Evolutionary conservation across 2,113 vertebrate genomes (phyloP).

Genomic region (Brienomyrus brachyistius): DNA sequence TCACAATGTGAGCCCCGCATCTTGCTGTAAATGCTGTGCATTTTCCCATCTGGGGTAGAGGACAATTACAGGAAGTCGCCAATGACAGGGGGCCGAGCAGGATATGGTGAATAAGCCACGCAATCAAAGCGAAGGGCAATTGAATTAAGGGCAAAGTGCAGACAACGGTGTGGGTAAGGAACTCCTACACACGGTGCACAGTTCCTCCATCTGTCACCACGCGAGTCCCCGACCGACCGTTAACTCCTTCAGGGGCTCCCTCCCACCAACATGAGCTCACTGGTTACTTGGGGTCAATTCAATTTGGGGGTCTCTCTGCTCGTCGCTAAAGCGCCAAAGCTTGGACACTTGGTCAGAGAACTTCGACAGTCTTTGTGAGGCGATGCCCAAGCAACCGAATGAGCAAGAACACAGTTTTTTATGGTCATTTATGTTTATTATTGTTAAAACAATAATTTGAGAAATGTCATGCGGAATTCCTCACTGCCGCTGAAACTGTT

Average conservation of each 20-base stretch:
- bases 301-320: not conserved
- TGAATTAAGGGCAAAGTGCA: slow-evolving; percentile 26
- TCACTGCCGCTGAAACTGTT: not conserved
- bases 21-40: not conserved
- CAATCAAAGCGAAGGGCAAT: slow-evolving; percentile 48
- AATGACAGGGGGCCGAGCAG: slow-evolving; percentile 24
- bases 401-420: not conserved
- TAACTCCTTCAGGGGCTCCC: slow-evolving; percentile 7
- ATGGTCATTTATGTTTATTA: not conserved
- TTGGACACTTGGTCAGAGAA: not conserved
- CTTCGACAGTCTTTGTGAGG: not conserved
- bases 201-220: not conserved
- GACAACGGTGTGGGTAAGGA: slow-evolving; percentile 18
- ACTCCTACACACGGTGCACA: slow-evolving; percentile 29
- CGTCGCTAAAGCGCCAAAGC: not conserved
- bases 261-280: not conserved
- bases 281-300: not conserved
- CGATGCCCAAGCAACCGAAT: not conserved
- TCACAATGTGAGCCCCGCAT: not conserved
- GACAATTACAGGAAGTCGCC: slow-evolving; percentile 23
- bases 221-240: not conserved
- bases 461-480: not conserved
- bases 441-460: not conserved
- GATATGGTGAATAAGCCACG: slow-evolving; percentile 25
- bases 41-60: not conserved